Conservation (phyloP, 2,113 vertebrate species). For the Semicossyphus pulcher region DNA sequence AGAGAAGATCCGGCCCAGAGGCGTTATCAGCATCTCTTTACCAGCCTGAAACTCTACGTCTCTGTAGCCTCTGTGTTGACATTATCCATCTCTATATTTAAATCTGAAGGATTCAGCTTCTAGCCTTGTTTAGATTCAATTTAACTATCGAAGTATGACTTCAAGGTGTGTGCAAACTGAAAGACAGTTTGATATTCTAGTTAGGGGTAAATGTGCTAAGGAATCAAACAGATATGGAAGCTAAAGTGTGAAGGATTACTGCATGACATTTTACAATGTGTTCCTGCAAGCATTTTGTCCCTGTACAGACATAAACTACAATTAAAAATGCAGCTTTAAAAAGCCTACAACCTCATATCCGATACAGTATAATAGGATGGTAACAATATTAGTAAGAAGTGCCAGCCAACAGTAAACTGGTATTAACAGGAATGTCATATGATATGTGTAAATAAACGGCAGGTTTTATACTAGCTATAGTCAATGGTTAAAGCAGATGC, state of each 20-base stretch:
- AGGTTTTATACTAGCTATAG: neutral
- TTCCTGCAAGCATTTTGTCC: too few relatives aligned
- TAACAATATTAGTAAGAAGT: neutral
- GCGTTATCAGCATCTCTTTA: constrained; percentile 45
- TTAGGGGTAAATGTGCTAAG: neutral
- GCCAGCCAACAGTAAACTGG: neutral
- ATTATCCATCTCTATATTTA: constrained; percentile 7
- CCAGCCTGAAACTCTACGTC: constrained; percentile 29
- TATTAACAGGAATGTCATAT: neutral
- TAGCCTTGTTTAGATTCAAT: constrained; percentile 4
- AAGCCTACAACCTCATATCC: neutral
- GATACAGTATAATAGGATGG: neutral
- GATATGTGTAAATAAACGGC: neutral
- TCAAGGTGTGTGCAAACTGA: neutral
- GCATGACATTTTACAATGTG: neutral
- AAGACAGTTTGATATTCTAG: constrained; percentile 10
- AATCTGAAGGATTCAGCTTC: neutral
- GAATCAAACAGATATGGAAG: constrained; percentile 6
- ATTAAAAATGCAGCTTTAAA: constrained; percentile 27
- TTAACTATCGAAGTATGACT: neutral
- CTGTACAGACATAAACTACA: neutral
- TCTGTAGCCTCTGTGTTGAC: neutral
- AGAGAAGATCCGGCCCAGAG: constrained; percentile 58
- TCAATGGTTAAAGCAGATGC: neutral
- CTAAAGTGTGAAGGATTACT: neutral